Conservation (phyloP, 2,797 vertebrate species). For the Helostoma temminkii region DNA sequence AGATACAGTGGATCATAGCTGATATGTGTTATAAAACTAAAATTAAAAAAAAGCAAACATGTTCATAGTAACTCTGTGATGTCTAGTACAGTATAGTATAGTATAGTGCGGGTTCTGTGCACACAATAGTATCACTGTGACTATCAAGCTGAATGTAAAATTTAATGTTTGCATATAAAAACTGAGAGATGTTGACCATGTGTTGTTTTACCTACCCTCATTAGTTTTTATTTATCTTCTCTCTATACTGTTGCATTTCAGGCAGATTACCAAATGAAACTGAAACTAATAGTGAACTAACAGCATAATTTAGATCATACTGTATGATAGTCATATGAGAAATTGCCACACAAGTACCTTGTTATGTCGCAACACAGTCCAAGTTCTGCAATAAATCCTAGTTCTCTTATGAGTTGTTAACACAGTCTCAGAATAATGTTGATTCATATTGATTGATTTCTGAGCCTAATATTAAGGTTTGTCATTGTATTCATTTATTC, state of each 20-base stretch:
- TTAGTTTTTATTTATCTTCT: conserved; percentile 3
- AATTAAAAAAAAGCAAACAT: no score
- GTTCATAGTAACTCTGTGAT: no score
- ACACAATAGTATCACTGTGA: background rate
- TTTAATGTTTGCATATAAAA: conserved; percentile 3
- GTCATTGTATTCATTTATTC: background rate
- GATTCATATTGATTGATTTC: background rate
- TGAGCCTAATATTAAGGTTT: background rate
- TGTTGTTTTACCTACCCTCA: background rate
- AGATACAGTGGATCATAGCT: no score
- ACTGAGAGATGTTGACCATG: background rate
- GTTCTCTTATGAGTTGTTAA: background rate
- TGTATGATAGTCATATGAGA: no score
- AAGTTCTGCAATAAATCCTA: background rate
- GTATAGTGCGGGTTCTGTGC: no score
- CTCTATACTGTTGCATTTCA: background rate
- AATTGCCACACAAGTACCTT: background rate
- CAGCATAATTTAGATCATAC: background rate
- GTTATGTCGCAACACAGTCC: no score
- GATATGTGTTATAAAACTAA: no score
- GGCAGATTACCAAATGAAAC: background rate
- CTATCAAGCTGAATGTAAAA: background rate
- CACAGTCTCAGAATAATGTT: no score
- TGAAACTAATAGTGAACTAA: background rate
- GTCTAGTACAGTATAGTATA: background rate